A percentile compares a stretch with the other conserved stretches of the same genome.
phyloP scores from a whole-genome alignment of 2,888 invertebrate species.

The Syrista parreyssii region DNA sequence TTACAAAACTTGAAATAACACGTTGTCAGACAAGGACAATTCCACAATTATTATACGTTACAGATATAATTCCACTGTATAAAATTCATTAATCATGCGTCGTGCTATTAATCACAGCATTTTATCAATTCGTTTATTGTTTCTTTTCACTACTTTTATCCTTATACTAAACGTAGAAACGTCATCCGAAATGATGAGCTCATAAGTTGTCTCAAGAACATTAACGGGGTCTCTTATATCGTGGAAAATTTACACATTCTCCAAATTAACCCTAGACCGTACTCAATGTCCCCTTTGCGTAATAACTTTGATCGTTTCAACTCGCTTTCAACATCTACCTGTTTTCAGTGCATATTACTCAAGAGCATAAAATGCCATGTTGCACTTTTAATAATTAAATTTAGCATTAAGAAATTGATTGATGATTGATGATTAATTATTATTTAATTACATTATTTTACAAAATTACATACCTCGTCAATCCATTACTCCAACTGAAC shows the following conservation, averaged over 20 bases:
- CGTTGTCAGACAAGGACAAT: neutral
- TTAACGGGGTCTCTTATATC: neutral
- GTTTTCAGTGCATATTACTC: neutral
- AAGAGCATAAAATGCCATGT: neutral
- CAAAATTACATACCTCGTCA: conserved; percentile 33
- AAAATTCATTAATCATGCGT: neutral
- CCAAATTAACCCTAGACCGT: neutral
- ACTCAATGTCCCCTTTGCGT: neutral
- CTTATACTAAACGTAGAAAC: neutral
- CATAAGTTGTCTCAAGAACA: neutral
- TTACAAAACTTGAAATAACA: conserved; percentile 38
- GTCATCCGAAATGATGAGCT: neutral
- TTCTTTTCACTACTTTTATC: neutral
- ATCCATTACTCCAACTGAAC: conserved; percentile 74
- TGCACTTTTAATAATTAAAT: neutral
- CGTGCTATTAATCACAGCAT: neutral
- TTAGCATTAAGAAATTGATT: neutral
- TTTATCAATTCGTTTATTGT: neutral
- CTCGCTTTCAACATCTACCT: neutral
- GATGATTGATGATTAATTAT: neutral
- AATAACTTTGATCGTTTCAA: neutral
- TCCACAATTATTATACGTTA: neutral
- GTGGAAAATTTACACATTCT: neutral
- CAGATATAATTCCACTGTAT: neutral
- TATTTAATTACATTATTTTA: conserved; percentile 2